Evolutionary conservation across 1,140 invertebrate species (phyloP).

Genomic region (Oreohelix idahoensis): DNA sequence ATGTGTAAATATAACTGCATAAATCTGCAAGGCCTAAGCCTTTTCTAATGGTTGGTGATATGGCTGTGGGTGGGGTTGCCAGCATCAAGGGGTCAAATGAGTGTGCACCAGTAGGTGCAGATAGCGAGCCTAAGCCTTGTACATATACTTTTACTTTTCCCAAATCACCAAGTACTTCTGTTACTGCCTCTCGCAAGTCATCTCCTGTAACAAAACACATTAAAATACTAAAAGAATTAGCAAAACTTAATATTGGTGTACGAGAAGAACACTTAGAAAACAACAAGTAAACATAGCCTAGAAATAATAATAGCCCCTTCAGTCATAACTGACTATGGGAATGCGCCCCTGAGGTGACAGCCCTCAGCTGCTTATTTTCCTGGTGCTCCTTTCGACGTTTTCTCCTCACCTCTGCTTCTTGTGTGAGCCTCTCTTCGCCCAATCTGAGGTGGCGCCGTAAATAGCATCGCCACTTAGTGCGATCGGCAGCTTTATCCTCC

Average conservation of each 20-base stretch:
- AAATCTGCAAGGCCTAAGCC: conserved; percentile 29
- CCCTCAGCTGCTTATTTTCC: no score
- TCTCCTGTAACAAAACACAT: conserved; percentile 44
- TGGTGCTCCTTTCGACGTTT: no score
- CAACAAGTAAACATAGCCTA: no score
- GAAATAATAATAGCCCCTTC: no score
- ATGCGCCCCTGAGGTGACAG: no score
- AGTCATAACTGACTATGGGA: no score
- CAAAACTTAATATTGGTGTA: background rate
- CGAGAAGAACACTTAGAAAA: no score
- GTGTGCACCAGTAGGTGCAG: conserved; percentile 21
- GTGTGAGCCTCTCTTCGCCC: no score
- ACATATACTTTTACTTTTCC: conserved; percentile 53
- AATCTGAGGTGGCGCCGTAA: no score
- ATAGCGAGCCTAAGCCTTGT: conserved; percentile 37
- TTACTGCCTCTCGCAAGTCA: conserved; percentile 50
- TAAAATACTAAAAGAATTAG: background rate
- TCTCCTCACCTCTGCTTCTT: no score
- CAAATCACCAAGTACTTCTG: conserved; percentile 49
- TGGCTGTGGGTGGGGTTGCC: background rate
- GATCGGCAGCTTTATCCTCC: no score
- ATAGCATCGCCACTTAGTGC: no score
- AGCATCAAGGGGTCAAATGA: conserved; percentile 35
- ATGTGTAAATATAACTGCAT: conserved; percentile 45
- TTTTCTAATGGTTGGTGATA: conserved; percentile 30